Evolutionary conservation across 2,797 vertebrate genomes (phyloP), one percentile per base, ranked within the genome.

Genomic region (Mormyrus hasselquistii): DNA sequence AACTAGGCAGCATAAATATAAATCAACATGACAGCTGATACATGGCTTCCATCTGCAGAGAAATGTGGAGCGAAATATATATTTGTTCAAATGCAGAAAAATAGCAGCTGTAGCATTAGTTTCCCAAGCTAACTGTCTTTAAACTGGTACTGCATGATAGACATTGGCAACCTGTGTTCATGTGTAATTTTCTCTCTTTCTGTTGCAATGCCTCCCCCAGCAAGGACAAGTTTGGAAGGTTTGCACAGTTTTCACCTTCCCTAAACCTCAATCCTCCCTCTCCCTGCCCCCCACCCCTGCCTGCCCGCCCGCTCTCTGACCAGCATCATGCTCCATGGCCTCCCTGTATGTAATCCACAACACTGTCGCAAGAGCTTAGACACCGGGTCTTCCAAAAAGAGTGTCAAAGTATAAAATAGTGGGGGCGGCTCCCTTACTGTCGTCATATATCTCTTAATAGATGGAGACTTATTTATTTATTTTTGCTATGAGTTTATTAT

Each of bases 141-240:
- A 62, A 85, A 76, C 84, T 90, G 89, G 88, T 90, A 90, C 94
- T 91, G 10, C 93, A 90, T 94, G 93, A 73, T 89, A 90, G 88
- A 92, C 90, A 88, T 93, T 91, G 92, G 94, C 94, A 94, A 92
- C 93, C 90, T 95, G 93, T 96, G 95, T 96, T 96, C 95, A 95
- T 95, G 93, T 96, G 94, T 96, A 94, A 95, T 96, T 96, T 94
- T 95, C 89, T 95, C 94, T 96, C 95, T 98, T 98, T 99, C 97
- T 96, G 96, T 99, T 98, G 97, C 98, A 98, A 97, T 98, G 98
- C 98, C 98, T 98, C 96, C 97, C 96, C 95, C 98, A 99, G 99
- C 99, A 99, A 99, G 99, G 99, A 99, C 98, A 99, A 99, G 98
- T 99, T 98, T 99, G 99, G 99, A 99, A 99, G 99, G 99, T 99